A percentile compares a stretch with the other conserved stretches of the same genome.
phyloP scores from a whole-genome alignment of 2,797 vertebrate genomes.

The Nyctalus aviator region DNA sequence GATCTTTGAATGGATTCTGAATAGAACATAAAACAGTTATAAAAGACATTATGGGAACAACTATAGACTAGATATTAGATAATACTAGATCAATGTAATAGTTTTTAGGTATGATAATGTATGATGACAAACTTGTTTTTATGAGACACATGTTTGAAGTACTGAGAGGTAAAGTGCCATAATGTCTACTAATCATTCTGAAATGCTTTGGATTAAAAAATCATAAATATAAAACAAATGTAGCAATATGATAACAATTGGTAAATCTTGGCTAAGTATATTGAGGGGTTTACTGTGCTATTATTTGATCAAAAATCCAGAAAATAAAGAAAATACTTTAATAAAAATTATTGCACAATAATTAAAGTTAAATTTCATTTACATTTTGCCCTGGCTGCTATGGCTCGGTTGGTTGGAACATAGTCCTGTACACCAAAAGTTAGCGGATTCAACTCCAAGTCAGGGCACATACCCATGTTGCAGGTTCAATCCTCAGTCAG shows the following conservation, averaged over 20 bases:
- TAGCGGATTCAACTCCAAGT: background rate
- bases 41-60: background rate
- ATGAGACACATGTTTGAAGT: background rate
- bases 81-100: conserved; percentile 23
- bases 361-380: conserved; percentile 31
- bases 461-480: background rate
- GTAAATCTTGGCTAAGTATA: conserved; percentile 23
- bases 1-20: background rate
- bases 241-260: conserved; percentile 13
- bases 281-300: background rate
- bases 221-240: background rate
- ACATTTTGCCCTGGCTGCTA: background rate
- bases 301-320: conserved; percentile 18
- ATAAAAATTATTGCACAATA: conserved; percentile 10
- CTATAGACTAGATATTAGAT: background rate
- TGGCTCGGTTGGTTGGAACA: background rate
- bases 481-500: background rate
- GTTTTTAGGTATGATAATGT: conserved; percentile 16
- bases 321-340: conserved; percentile 47
- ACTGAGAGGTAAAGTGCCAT: background rate
- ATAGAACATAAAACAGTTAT: conserved; percentile 22
- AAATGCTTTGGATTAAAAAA: conserved; percentile 38
- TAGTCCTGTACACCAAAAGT: background rate
- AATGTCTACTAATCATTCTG: background rate
- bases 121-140: background rate